Evolutionary conservation across 2,113 vertebrate species (phyloP).

Genomic region (Psephotus haematonotus): DNA sequence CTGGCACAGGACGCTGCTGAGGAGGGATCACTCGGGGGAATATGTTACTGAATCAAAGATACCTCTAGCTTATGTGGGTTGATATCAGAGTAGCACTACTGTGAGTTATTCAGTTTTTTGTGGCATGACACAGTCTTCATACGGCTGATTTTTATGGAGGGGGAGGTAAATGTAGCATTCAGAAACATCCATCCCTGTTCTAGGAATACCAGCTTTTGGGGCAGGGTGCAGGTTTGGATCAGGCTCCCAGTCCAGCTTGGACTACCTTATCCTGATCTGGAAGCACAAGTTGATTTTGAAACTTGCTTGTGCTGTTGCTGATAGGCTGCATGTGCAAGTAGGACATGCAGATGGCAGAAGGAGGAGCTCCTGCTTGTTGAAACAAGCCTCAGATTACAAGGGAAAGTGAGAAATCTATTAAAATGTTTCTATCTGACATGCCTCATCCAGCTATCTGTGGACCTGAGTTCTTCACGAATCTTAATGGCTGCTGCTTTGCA

Average conservation of each 20-base stretch:
- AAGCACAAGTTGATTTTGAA: not conserved
- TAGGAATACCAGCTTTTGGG: not conserved
- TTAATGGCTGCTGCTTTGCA: not conserved
- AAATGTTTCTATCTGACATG: not conserved
- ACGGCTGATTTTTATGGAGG: not conserved
- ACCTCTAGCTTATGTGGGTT: not conserved
- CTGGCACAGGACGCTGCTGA: not conserved
- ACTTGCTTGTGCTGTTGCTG: not conserved
- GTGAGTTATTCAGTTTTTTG: not conserved
- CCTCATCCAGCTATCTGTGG: not conserved
- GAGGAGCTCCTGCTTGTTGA: not conserved
- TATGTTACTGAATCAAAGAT: not conserved
- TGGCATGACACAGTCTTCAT: not conserved
- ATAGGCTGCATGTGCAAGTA: not conserved
- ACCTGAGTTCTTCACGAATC: not conserved
- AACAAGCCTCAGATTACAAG: not conserved
- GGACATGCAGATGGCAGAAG: not conserved
- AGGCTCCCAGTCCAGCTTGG: not conserved
- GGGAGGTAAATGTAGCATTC: not conserved
- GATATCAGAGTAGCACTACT: not conserved
- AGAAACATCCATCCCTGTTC: not conserved
- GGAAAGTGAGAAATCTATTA: not conserved
- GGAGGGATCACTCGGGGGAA: not conserved
- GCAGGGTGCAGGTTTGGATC: too few relatives aligned
- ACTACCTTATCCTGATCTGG: not conserved